A percentile compares a stretch with the other conserved stretches of the same genome.
Conservation (phyloP, 2,888 invertebrate genomes). For the Morinoia aosen region DNA sequence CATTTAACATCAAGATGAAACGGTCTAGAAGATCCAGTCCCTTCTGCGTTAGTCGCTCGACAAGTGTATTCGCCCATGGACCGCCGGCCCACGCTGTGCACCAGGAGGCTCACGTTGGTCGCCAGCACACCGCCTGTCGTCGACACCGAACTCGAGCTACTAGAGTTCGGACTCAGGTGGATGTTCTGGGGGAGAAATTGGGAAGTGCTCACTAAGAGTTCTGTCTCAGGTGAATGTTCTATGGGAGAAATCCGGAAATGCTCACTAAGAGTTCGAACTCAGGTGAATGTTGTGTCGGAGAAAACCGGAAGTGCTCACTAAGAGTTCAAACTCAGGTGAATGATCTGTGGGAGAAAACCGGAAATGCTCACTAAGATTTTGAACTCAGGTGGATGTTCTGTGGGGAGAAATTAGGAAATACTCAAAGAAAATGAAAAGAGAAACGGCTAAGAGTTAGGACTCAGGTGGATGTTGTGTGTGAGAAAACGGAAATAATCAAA, state of each 20-base stretch:
- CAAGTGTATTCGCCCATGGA: conserved; percentile 65
- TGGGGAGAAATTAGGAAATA: neutral
- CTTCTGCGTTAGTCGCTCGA: conserved; percentile 63
- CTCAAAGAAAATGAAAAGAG: neutral
- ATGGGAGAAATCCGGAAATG: neutral
- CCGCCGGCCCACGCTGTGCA: conserved; percentile 61
- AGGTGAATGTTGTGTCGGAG: conserved; percentile 61
- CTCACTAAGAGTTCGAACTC: conserved; percentile 54
- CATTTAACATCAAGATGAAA: conserved; percentile 63
- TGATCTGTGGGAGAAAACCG: conserved; percentile 56
- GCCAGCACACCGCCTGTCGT: conserved; percentile 57
- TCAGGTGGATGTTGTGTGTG: conserved; percentile 61
- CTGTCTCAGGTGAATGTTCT: conserved; percentile 61
- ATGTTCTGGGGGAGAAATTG: conserved; percentile 57
- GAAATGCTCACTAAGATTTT: conserved; percentile 52
- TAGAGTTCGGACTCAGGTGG: conserved; percentile 60
- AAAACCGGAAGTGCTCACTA: neutral
- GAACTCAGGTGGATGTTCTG: conserved; percentile 63
- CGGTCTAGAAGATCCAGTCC: conserved; percentile 61
- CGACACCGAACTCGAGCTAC: conserved; percentile 43
- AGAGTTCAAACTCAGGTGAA: conserved; percentile 60
- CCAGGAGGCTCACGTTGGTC: conserved; percentile 62
- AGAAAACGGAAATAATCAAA: neutral
- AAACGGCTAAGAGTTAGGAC: conserved; percentile 57
- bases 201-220: conserved; percentile 48